These are phyloP conservation scores for Drosophila robusta DNA, from an alignment of 2,888 invertebrate species.

Conservation along the genomic window DNA sequence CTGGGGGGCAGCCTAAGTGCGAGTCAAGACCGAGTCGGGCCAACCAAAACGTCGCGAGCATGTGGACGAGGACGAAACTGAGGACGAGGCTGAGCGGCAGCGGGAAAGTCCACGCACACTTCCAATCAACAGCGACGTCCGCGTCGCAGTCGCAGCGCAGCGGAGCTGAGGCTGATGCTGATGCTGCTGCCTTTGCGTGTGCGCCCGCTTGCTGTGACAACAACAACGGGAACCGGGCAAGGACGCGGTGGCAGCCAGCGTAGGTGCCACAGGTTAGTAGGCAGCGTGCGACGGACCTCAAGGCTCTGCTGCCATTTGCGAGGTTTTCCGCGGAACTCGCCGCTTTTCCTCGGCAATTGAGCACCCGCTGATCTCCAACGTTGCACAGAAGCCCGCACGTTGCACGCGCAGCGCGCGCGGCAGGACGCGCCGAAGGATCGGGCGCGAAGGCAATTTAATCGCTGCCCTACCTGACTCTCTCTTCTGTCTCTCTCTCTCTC, in stretches of 20 bases:
- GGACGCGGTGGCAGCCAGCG: constrained; percentile 35
- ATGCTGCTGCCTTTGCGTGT: constrained; percentile 41
- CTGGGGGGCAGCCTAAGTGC: constrained; percentile 28
- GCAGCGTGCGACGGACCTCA: constrained; percentile 57
- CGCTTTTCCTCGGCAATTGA: constrained; percentile 60
- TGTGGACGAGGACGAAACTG: constrained; percentile 36
- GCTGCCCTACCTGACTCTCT: constrained; percentile 23
- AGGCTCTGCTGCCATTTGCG: constrained; percentile 26
- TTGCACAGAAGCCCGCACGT: constrained; percentile 54
- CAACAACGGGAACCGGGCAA: constrained; percentile 32
- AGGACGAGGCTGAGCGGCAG: constrained; percentile 37
- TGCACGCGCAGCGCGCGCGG: constrained; percentile 48
- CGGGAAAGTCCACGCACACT: constrained; percentile 62
- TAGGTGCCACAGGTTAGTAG: constrained; percentile 57
- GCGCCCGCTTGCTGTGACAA: constrained; percentile 71
- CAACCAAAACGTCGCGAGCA: constrained; percentile 80
- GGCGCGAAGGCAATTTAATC: background rate
- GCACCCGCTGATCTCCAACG: constrained; percentile 62
- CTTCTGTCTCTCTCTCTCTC: background rate
- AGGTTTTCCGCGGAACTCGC: constrained; percentile 52
- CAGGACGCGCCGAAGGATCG: constrained; percentile 21
- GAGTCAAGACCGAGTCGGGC: constrained; percentile 37
- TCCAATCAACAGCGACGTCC: constrained; percentile 54
- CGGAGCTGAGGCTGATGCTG: background rate
- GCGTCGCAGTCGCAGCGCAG: constrained; percentile 6